Conservation (phyloP, 2,888 invertebrate genomes). For the Andrena marginata region DNA sequence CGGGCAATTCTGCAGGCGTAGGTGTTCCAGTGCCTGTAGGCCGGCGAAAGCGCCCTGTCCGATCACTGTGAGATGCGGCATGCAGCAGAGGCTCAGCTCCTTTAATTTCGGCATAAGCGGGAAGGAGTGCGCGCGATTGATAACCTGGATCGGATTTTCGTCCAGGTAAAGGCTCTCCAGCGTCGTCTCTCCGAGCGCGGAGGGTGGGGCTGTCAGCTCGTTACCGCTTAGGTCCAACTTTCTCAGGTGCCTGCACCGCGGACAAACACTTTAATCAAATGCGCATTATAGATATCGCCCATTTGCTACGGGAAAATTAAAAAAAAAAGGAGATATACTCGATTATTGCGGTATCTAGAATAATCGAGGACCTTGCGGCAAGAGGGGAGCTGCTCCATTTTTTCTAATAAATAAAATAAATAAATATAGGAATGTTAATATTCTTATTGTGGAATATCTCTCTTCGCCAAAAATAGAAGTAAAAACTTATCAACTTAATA, state of each 20-base stretch:
- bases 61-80: conserved; percentile 88
- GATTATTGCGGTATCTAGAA: too few species aligned
- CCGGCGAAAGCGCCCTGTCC: conserved; percentile 87
- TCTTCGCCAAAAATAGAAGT: too few species aligned
- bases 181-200: conserved; percentile 87
- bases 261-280: neutral
- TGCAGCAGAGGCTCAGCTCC: conserved; percentile 89
- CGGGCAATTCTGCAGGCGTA: conserved; percentile 89
- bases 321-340: too few species aligned
- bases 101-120: conserved; percentile 88
- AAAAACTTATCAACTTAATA: too few species aligned
- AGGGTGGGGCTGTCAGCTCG: conserved; percentile 87
- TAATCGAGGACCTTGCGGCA: too few species aligned
- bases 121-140: conserved; percentile 87
- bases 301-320: too few species aligned
- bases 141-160: conserved; percentile 89
- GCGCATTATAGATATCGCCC: too few species aligned
- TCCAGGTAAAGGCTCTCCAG: conserved; percentile 89
- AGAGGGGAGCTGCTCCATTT: too few species aligned
- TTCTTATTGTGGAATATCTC: too few species aligned
- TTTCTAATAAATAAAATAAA: too few species aligned
- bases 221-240: conserved; percentile 90
- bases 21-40: conserved; percentile 86
- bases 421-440: too few species aligned
- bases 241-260: conserved; percentile 86